Percentiles rank a stretch among this genome's conserved stretches.
Evolutionary conservation across 2,797 vertebrate species (phyloP).

Genomic region (Spatula versicolor): DNA sequence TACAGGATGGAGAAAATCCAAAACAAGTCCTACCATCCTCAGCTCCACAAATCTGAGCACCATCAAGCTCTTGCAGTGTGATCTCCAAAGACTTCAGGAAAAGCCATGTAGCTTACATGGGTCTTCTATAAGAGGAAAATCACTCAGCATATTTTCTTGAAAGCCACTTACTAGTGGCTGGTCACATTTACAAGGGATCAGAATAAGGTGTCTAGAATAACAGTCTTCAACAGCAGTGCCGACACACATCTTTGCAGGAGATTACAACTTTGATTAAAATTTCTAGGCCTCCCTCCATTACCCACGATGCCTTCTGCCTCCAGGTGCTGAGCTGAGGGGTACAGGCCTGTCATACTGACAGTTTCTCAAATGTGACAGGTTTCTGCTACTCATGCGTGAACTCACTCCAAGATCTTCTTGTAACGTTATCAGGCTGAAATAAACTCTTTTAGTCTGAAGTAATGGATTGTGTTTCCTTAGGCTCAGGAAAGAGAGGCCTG

Average conservation of each 20-base stretch:
- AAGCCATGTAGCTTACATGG: background rate
- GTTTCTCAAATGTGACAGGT: background rate
- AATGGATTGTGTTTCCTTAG: constrained; percentile 80
- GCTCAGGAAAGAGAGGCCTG: constrained; percentile 72
- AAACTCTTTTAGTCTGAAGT: constrained; percentile 63
- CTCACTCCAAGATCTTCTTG: constrained; percentile 49
- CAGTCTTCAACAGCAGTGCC: background rate
- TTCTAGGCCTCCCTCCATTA: background rate
- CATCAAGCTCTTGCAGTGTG: background rate
- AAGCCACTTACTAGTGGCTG: background rate
- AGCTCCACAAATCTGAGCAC: background rate
- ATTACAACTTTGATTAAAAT: constrained; percentile 11
- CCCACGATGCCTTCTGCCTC: background rate
- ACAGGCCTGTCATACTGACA: background rate
- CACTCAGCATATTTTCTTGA: background rate
- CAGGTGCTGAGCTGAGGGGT: background rate
- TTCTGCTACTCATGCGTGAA: background rate
- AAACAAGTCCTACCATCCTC: background rate
- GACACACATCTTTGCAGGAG: background rate
- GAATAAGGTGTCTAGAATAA: background rate
- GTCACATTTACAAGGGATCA: background rate
- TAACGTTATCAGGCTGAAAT: constrained; percentile 75
- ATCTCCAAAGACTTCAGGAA: background rate
- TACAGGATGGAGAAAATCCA: background rate
- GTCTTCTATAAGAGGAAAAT: background rate